These are phyloP conservation scores for Helicolenus hilgendorfi DNA, from an alignment of 2,797 vertebrate genomes.

Conservation along the genomic window DNA sequence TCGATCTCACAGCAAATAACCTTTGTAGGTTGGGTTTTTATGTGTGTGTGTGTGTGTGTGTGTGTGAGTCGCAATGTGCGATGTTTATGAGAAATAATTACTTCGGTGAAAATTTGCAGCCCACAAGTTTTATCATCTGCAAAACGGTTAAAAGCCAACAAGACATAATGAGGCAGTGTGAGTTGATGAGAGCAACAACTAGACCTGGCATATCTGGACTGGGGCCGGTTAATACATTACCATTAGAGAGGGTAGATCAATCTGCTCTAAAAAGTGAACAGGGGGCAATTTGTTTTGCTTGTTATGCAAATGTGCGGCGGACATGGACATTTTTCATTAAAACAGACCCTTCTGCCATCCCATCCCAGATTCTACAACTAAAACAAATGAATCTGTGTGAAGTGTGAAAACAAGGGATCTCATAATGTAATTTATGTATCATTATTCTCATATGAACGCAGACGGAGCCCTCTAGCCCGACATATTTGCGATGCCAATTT, in stretches of 20 bases:
- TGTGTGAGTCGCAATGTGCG: background rate
- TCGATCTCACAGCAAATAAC: background rate
- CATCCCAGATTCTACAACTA: background rate
- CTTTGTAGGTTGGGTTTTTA: slow-evolving; percentile 2
- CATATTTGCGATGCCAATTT: background rate
- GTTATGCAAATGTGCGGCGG: slow-evolving; percentile 69
- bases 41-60: background rate
- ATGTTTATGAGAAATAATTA: slow-evolving; percentile 17
- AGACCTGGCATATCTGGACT: slow-evolving; percentile 46
- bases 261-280: slow-evolving; percentile 43
- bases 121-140: slow-evolving; percentile 10
- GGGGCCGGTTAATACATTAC: slow-evolving; percentile 55
- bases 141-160: slow-evolving; percentile 18
- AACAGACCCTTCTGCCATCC: background rate
- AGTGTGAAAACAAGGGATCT: background rate
- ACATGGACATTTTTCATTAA: slow-evolving; percentile 7
- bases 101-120: background rate
- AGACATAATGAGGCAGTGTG: slow-evolving; percentile 19
- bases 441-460: background rate
- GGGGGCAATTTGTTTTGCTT: slow-evolving; percentile 69
- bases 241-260: slow-evolving; percentile 60
- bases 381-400: background rate
- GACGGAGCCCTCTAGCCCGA: background rate
- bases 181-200: slow-evolving; percentile 38
- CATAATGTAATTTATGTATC: background rate